phyloP scores from a whole-genome alignment of 1,140 invertebrate genomes.

The Sarcophaga bullata region DNA sequence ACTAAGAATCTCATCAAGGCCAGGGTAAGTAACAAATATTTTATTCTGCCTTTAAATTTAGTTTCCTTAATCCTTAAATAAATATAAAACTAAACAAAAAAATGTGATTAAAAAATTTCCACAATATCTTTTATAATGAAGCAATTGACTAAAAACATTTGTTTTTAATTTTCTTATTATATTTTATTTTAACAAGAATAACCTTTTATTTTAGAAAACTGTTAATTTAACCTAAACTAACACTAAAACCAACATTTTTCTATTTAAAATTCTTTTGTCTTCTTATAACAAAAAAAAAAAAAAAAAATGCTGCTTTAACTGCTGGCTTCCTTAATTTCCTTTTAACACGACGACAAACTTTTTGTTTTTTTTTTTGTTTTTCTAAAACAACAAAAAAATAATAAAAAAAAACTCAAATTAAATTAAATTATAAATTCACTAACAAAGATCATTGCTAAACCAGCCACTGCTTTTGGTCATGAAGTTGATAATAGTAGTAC shows the following conservation, averaged over 20 bases:
- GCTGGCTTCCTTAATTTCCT: slow-evolving; percentile 13
- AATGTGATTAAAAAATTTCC: background rate
- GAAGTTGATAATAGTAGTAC: slow-evolving; percentile 62
- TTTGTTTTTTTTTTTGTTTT: background rate
- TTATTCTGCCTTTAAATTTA: background rate
- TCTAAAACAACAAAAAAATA: background rate
- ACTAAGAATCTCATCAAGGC: slow-evolving; percentile 75
- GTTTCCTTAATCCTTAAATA: background rate
- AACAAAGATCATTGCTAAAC: slow-evolving; percentile 32
- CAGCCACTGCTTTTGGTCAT: slow-evolving; percentile 48
- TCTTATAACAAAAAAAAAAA: too few species aligned
- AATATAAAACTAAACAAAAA: background rate
- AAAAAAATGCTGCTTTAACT: slow-evolving; percentile 41
- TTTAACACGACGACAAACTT: background rate
- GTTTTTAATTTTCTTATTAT: background rate
- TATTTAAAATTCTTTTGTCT: background rate
- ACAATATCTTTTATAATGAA: background rate
- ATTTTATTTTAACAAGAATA: background rate
- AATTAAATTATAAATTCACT: slow-evolving; percentile 1
- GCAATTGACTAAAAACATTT: background rate
- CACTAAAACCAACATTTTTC: slow-evolving; percentile 4
- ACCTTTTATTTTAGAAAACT: slow-evolving; percentile 21
- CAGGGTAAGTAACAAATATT: slow-evolving; percentile 68
- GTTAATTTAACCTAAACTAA: background rate
- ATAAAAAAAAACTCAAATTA: background rate